These are phyloP conservation scores for Philotrypesis tridentata DNA, from an alignment of 1,140 invertebrate genomes.

Conservation along the genomic window DNA sequence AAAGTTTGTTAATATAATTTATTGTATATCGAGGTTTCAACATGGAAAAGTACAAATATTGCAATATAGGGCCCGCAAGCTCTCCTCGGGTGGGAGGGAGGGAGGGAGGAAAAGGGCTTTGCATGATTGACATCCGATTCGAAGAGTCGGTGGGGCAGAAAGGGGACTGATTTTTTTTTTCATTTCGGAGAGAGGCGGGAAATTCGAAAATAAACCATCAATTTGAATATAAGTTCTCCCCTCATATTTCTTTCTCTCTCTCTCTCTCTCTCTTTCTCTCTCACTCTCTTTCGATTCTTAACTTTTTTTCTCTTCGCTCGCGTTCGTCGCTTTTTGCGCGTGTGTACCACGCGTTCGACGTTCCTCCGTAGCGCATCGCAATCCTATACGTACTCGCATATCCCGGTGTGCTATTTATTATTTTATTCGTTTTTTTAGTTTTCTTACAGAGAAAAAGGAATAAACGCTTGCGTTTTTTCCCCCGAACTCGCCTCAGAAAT, in stretches of 20 bases:
- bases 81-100: slow-evolving; percentile 71
- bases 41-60: slow-evolving; percentile 76
- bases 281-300: not conserved
- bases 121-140: slow-evolving; percentile 39
- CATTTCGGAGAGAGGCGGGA: slow-evolving; percentile 50
- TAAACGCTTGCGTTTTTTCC: slow-evolving; percentile 43
- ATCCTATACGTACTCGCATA: too few species aligned
- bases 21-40: slow-evolving; percentile 75
- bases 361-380: not conserved
- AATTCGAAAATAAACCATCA: slow-evolving; percentile 40
- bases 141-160: slow-evolving; percentile 45
- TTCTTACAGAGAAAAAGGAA: slow-evolving; percentile 29
- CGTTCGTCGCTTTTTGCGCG: slow-evolving; percentile 5
- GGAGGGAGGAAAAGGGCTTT: slow-evolving; percentile 63
- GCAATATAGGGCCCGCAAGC: slow-evolving; percentile 74
- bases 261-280: too few species aligned
- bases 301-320: slow-evolving; percentile 16
- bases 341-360: not conserved
- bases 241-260: slow-evolving; percentile 29
- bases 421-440: slow-evolving; percentile 8
- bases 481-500: slow-evolving; percentile 23
- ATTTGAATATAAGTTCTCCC: slow-evolving; percentile 41
- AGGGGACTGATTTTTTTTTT: slow-evolving; percentile 42
- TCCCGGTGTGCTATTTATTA: not conserved
- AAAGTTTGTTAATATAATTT: slow-evolving; percentile 75